phyloP scores from a whole-genome alignment of 1,140 invertebrate species.

The Limonius californicus region DNA sequence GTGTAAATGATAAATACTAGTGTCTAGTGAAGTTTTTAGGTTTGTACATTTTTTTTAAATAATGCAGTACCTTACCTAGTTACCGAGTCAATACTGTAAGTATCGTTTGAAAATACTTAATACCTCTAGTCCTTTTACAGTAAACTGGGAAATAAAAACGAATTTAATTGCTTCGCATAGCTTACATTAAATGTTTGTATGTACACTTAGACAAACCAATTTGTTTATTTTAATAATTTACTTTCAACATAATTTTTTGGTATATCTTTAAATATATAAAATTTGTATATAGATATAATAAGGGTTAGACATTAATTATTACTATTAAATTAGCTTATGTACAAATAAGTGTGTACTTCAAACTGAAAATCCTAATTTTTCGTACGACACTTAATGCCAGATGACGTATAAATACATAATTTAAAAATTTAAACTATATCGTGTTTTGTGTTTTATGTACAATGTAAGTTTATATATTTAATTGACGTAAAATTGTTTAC shows the following conservation, averaged over 20 bases:
- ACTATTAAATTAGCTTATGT: not conserved
- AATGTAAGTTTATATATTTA: constrained; percentile 1
- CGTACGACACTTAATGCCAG: not conserved
- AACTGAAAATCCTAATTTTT: not conserved
- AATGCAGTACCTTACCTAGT: not conserved
- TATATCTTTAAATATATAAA: not conserved
- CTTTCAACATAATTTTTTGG: not conserved
- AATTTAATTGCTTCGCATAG: not conserved
- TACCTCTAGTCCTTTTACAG: constrained; percentile 2
- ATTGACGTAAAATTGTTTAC: not conserved
- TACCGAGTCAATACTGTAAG: not conserved
- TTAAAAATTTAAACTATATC: not conserved
- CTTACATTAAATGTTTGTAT: not conserved
- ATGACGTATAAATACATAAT: not conserved
- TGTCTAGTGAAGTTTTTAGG: not conserved
- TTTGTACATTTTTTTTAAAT: not conserved
- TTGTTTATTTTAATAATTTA: not conserved
- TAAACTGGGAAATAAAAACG: not conserved
- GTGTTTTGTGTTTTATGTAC: constrained; percentile 7
- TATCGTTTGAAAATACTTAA: constrained; percentile 2
- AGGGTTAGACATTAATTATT: not conserved
- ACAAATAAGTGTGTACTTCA: not conserved
- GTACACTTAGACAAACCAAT: not conserved
- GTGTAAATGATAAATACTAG: constrained; percentile 1
- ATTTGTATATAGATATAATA: not conserved